Evolutionary conservation across 2,888 invertebrate species (phyloP).

Genomic region (Oscheius onirici): DNA sequence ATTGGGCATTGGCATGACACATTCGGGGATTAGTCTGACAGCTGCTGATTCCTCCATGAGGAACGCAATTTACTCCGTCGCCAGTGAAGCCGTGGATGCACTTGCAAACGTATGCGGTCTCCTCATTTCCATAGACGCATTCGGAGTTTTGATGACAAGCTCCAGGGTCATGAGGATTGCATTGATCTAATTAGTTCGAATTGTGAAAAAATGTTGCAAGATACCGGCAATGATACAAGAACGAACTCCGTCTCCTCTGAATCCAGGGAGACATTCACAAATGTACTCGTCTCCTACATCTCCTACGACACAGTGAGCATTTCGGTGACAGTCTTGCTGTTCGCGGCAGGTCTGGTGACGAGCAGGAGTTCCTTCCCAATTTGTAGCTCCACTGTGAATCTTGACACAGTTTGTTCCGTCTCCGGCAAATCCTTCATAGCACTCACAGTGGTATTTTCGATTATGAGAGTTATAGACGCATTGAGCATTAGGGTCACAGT

Average conservation of each 20-base stretch:
- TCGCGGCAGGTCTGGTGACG: conserved; percentile 68
- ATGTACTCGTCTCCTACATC: conserved; percentile 70
- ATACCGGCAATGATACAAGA: conserved; percentile 57
- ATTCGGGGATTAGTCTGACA: conserved; percentile 60
- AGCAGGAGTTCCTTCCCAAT: conserved; percentile 38
- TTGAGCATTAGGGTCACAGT: conserved; percentile 73
- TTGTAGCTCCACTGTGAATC: conserved; percentile 36
- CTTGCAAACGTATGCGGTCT: conserved; percentile 75
- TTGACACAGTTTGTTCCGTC: conserved; percentile 68
- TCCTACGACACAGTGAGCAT: conserved; percentile 72
- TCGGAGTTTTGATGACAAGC: conserved; percentile 68
- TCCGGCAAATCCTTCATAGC: conserved; percentile 71
- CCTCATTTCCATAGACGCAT: conserved; percentile 71
- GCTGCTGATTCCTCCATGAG: conserved; percentile 51
- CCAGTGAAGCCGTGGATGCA: conserved; percentile 74
- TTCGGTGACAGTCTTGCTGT: conserved; percentile 72
- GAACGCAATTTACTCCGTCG: conserved; percentile 53
- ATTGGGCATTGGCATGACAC: conserved; percentile 82
- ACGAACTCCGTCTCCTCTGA: conserved; percentile 73
- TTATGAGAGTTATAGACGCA: conserved; percentile 75
- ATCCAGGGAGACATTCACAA: conserved; percentile 74
- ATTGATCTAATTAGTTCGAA: conserved; percentile 56
- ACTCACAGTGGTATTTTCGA: conserved; percentile 58
- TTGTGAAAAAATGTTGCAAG: neutral
- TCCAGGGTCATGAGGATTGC: conserved; percentile 60